Percentiles rank a stretch among this genome's conserved stretches.
phyloP scores from a whole-genome alignment of 2,888 invertebrate genomes.

The Apotomis capreana region DNA sequence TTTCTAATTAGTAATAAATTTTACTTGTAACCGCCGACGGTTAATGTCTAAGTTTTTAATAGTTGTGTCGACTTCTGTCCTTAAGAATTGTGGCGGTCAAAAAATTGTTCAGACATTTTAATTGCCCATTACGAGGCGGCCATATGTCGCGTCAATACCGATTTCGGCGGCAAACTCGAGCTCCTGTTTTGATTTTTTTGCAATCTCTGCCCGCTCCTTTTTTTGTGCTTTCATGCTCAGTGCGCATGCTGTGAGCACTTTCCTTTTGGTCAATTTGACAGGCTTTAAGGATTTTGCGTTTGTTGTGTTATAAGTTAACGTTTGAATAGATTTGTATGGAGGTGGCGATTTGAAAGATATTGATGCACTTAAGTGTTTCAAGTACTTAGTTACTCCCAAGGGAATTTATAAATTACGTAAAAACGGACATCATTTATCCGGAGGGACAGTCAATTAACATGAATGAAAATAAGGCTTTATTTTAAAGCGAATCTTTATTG shows the following conservation, averaged over 20 bases:
- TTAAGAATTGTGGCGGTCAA: slow-evolving; percentile 41
- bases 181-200: slow-evolving; percentile 51
- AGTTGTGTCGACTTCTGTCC: slow-evolving; percentile 16
- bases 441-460: no score
- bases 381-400: neutral
- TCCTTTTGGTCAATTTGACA: slow-evolving; percentile 64
- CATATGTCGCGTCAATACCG: slow-evolving; percentile 53
- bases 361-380: slow-evolving; percentile 22
- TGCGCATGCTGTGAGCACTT: slow-evolving; percentile 61
- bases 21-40: neutral
- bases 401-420: neutral
- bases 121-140: slow-evolving; percentile 41
- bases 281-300: slow-evolving; percentile 51
- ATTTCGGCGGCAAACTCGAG: slow-evolving; percentile 37
- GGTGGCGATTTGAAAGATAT: slow-evolving; percentile 41
- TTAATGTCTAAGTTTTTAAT: slow-evolving; percentile 3
- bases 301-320: slow-evolving; percentile 49
- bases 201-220: slow-evolving; percentile 43
- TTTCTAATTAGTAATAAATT: slow-evolving; percentile 21
- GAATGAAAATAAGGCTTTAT: no score
- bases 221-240: slow-evolving; percentile 40
- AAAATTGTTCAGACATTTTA: slow-evolving; percentile 37
- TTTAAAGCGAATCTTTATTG: neutral
- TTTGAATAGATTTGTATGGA: slow-evolving; percentile 47
- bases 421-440: no score